Evolutionary conservation across 2,113 vertebrate species (phyloP), one percentile per base, ranked within the genome.

Genomic region (Haplotaxodon microlepis): DNA sequence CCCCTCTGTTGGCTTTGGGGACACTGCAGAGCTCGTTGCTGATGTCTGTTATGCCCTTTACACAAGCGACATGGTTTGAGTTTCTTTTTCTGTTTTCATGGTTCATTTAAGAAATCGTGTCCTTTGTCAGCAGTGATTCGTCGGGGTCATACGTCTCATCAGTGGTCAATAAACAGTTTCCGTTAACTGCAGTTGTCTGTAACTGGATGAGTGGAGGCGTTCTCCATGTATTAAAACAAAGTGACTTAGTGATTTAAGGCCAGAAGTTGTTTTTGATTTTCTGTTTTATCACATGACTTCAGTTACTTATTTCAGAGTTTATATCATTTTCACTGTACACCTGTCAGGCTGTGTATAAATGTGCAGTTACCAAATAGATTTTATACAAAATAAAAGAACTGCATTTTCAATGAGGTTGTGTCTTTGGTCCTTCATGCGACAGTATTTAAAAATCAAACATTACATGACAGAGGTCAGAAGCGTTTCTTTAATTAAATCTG

Each of bases 371-470:
- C 78, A 91, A 92, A 92, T 91, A 91, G 84, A 91, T 93, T 95
- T 94, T 93, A 84, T 94, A 94, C 86, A 88, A 90, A 95, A 94
- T 94, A 94, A 96, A 93, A 90, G 12, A 86, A 38, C 54, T 92
- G 88, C 84, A 89, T 91, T 92, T 42, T 81, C 51, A 88, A 34
- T 53, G 2, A 89, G 10, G 13, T 40, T 24, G 45, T 84, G 87
- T 81, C 57, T 17, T n/a, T 29, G 42, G 17, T 66, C 10, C 36
- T 66, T 36, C 31, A 11, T 38, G 61, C 34, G 3, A 5, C 34
- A 13, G 61, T 8, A 3, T 50, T 78, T 78, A n/a, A 61, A 61
- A 19, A 34, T 0, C 16, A 1, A 57, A 57, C 24, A 29, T 57
- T 29, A 27, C 8, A 16, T 66, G 36, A 4, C 10, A 10, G 21